Conservation (phyloP, 2,113 vertebrate genomes). For the Microtus montanus region DNA sequence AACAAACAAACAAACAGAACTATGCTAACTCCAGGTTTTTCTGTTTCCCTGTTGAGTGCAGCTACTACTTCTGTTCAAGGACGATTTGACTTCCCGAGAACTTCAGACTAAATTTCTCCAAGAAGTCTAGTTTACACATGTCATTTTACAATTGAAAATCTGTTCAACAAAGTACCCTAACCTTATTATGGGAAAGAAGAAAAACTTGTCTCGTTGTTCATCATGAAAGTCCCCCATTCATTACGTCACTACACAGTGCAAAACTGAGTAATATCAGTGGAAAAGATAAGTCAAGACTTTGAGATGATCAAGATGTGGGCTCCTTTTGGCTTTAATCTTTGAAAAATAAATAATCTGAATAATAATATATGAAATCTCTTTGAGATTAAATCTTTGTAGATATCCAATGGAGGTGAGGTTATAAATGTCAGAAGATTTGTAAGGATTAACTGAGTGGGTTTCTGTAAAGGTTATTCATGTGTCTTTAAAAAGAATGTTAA, state of each 20-base stretch:
- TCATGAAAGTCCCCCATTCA: neutral
- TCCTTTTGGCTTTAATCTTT: neutral
- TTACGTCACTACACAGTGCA: constrained; percentile 3
- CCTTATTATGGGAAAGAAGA: neutral
- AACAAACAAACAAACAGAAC: too few species aligned
- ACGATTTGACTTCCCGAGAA: neutral
- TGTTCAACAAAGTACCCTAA: neutral
- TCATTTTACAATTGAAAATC: neutral
- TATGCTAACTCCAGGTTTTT: neutral
- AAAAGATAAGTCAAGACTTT: neutral
- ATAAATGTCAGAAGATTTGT: neutral
- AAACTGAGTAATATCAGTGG: neutral
- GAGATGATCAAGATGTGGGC: neutral
- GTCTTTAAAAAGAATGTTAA: neutral
- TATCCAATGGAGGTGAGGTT: constrained; percentile 21
- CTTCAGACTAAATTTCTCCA: neutral
- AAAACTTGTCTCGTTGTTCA: neutral
- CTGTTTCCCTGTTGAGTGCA: neutral
- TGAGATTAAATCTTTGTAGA: neutral
- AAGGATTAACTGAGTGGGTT: constrained; percentile 3
- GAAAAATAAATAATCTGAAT: neutral
- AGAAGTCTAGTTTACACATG: neutral
- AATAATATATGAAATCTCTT: neutral
- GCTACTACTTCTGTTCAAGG: neutral
- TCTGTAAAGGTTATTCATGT: neutral